Base-by-base conservation (phyloP, 2,888 invertebrate species). In the Odontomyia ornata region DNA sequence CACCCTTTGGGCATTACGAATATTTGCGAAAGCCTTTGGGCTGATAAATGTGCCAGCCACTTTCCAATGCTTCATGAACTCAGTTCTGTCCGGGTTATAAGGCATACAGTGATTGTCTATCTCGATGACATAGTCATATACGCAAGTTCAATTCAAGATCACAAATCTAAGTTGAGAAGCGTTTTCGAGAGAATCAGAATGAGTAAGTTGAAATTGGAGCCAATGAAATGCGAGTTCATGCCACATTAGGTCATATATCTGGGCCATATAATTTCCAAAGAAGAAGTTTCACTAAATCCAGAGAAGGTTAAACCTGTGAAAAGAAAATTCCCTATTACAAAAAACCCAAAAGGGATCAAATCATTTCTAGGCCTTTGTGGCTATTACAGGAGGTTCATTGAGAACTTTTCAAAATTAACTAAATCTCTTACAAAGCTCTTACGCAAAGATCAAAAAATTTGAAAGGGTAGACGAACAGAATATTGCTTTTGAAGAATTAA, bases 401-500 rank as follows among this genome's bases (percentile, higher is more conserved):
- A 64, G 28, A 64, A 64, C 28, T 64, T 64, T 64, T 64, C 64
- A 28, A 64, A 64, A 64, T 13, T 64, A 2, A 64, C 64, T 4
- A 60, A 60, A 60, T 13, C 43, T 43, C 43, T 43, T 43, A 43
- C 43, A 43, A 36, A 28, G 4, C 76, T 67, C 18, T 36, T 77
- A 4, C 65, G 62, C 46, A 78, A 78, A 30, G 56, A 71, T 21
- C n/a, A 46, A 21, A 28, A 5, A 0, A 25, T 60, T 78, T 52
- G 11, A 15, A 7, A 71, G 75, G 47, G 15, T 64, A 23, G 25
- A 23, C 13, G 47, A 76, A 52, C 60, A 78, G 36, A 57, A 57
- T 46, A 71, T 30, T 28, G 21, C 78, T 1, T 79, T 79, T 23
- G 73, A 79, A 28, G 25, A 15, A 2, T 62, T 75, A n/a, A 77